Base-by-base conservation (phyloP, 2,797 vertebrate genomes). In the Hydrophis major region DNA sequence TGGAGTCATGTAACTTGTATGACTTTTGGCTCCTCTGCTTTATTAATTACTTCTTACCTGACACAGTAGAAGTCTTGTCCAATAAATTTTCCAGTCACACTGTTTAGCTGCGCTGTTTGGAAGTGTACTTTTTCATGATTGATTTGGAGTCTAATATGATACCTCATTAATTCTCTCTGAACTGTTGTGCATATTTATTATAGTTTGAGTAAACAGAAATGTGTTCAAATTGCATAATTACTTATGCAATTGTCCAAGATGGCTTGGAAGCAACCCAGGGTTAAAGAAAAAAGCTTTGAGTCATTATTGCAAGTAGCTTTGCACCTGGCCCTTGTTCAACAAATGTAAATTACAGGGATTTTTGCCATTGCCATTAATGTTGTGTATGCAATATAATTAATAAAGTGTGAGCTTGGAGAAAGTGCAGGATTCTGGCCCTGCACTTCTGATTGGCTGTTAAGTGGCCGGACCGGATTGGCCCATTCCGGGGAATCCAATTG, bases 31-130 rank as follows among this genome's bases (percentile, higher is more conserved):
- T 97, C 28, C 27, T 95, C 93, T 95, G 57, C 69, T 96, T 55
- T 93, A 94, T 93, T 95, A 95, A 96, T 95, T 96, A 4, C 91
- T 94, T 95, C 88, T 95, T 96, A 94, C 88, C 55, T 94, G 94
- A 93, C 88, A 90, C 27, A 74, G 87, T 78, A 37, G 61, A 96
- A 90, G 27, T 94, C 53, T 63, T 95, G 93, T 95, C 93, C 95
- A 91, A 96, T 96, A 95, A 92, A 96, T 96, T 96, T 96, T 96
- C 92, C 28, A 94, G 94, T 93, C 86, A 88, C 83, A 87, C 87
- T 92, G n/a, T 95, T 96, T 96, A 89, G 25, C 90, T 94, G 59
- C 53, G 91, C 14, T 92, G 93, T 96, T 94, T 91, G 90, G 28
- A 91, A 91, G 53, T 95, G 92, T 92, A 92, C 93, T 95, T 89